phyloP scores from a whole-genome alignment of 2,113 vertebrate genomes.

The Enhydra lutris region DNA sequence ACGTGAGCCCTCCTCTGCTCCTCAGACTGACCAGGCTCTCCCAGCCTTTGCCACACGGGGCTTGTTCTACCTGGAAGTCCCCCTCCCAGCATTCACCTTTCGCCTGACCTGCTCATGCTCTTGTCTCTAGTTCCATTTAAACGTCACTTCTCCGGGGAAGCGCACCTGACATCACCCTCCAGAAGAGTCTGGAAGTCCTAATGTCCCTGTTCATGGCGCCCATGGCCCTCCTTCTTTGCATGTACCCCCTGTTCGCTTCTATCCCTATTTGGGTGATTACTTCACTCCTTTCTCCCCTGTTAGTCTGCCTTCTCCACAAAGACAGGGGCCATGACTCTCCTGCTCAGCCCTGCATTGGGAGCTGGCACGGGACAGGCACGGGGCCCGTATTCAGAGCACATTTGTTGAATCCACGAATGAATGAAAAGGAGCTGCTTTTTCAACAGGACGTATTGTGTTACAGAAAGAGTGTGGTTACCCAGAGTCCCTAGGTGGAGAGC shows the following conservation, averaged over 20 bases:
- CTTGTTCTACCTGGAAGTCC: not conserved
- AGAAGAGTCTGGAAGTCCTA: not conserved
- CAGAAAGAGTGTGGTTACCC: not conserved
- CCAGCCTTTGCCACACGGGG: not conserved
- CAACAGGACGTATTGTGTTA: too few species aligned
- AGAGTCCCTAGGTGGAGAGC: not conserved
- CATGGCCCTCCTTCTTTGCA: not conserved
- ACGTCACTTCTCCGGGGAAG: not conserved
- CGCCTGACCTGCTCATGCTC: not conserved
- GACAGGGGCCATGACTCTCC: not conserved
- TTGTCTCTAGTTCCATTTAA: too few species aligned
- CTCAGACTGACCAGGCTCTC: not conserved
- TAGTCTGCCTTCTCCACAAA: not conserved
- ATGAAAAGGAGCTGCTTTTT: not conserved
- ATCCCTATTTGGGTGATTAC: not conserved
- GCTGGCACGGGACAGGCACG: not conserved
- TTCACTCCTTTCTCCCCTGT: not conserved
- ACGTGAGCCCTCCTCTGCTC: not conserved
- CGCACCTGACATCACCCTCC: not conserved
- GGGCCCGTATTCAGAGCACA: not conserved
- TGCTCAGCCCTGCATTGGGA: not conserved
- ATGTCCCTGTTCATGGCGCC: not conserved
- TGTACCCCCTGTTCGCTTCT: not conserved
- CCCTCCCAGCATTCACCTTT: not conserved
- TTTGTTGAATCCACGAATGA: not conserved